Conservation (phyloP, 2,888 invertebrate genomes). For the Drosophila pseudotalamancana region DNA sequence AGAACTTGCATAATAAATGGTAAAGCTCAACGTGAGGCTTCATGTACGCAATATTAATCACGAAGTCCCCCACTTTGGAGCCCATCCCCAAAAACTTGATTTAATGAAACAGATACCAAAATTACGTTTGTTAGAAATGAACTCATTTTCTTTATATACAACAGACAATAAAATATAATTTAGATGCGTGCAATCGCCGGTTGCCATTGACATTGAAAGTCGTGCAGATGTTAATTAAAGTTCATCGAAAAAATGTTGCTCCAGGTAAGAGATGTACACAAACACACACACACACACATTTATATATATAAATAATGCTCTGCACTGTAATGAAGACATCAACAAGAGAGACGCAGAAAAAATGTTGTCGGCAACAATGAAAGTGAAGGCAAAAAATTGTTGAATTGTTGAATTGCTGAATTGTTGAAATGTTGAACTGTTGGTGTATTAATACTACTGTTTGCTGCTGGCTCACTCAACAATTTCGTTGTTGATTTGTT, state of each 20-base stretch:
- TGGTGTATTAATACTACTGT: too few species aligned
- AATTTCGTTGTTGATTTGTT: too few species aligned
- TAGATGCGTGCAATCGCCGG: constrained; percentile 38
- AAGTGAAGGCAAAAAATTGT: constrained; percentile 56
- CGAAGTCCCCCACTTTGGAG: neutral
- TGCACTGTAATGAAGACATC: constrained; percentile 59
- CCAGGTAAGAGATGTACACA: too few species aligned
- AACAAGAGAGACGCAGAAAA: constrained; percentile 25
- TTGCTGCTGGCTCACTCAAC: too few species aligned
- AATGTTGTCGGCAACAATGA: constrained; percentile 60
- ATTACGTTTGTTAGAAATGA: constrained; percentile 47
- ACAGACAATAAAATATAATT: constrained; percentile 30
- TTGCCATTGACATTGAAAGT: constrained; percentile 74
- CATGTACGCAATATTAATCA: constrained; percentile 52
- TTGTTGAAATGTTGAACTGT: neutral
- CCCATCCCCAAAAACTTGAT: neutral
- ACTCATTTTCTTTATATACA: constrained; percentile 45
- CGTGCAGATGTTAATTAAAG: constrained; percentile 74
- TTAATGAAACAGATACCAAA: constrained; percentile 35
- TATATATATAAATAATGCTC: constrained; percentile 6
- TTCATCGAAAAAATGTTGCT: constrained; percentile 59
- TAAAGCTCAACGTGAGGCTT: constrained; percentile 8
- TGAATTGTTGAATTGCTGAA: constrained; percentile 5
- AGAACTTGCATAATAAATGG: constrained; percentile 17
- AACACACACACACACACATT: too few species aligned